A percentile compares a stretch with the other conserved stretches of the same genome.
phyloP scores from a whole-genome alignment of 2,113 vertebrate genomes.

The Rhinichthys klamathensis region DNA sequence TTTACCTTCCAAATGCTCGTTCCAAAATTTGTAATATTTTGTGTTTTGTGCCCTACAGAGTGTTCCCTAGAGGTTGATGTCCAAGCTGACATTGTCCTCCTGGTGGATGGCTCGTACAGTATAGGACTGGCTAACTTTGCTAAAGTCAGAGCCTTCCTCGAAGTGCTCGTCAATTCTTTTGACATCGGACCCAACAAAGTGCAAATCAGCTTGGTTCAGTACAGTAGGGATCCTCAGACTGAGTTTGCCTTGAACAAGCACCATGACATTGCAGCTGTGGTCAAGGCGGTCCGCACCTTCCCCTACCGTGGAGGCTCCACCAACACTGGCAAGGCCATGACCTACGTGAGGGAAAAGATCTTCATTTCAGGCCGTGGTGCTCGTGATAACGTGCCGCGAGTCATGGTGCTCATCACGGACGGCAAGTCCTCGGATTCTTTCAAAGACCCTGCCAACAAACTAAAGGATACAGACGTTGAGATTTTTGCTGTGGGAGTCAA shows the following conservation, averaged over 20 bases:
- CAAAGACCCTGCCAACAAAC: constrained; percentile 88
- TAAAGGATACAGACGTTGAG: constrained; percentile 91
- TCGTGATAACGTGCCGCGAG: constrained; percentile 89
- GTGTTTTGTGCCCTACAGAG: constrained; percentile 77
- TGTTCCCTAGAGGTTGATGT: constrained; percentile 96
- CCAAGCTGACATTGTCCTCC: constrained; percentile 94
- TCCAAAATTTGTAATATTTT: constrained; percentile 50
- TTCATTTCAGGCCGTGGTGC: constrained; percentile 86
- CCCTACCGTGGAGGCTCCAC: constrained; percentile 98
- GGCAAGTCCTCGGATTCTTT: constrained; percentile 98
- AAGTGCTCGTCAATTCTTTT: constrained; percentile 94
- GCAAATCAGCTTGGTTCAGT: constrained; percentile 97
- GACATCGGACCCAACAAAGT: constrained; percentile 90
- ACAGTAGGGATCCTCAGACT: constrained; percentile 94
- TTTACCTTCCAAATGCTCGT: neutral
- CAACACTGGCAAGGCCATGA: constrained; percentile 99
- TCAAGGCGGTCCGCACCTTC: constrained; percentile 91
- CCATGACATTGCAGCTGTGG: constrained; percentile 85
- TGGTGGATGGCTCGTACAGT: constrained; percentile 98
- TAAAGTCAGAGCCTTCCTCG: constrained; percentile 96
- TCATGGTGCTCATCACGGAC: constrained; percentile 99
- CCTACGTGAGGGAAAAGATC: constrained; percentile 93
- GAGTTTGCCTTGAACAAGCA: constrained; percentile 94
- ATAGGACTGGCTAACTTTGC: constrained; percentile 98
- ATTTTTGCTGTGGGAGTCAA: constrained; percentile 99